Base-by-base conservation (phyloP, 2,888 invertebrate species). In the Nineta flava region DNA sequence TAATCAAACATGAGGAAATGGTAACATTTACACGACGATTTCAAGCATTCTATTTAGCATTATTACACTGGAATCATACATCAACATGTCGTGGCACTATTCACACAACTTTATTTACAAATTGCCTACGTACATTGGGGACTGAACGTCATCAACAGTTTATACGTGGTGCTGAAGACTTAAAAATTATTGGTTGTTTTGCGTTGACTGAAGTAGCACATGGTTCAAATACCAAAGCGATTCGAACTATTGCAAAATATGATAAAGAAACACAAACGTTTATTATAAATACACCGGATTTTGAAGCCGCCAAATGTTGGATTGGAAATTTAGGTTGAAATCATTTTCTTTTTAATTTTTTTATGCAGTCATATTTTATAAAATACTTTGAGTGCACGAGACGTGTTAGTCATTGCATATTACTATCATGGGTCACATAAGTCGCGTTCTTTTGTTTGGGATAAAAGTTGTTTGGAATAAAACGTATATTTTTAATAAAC, bases 161-260 rank as follows among this genome's bases (percentile, higher is more conserved):
- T 53, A 62, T 78, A 1, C 72, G 71, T 41, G 71, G 68, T 21
- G 55, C 63, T n/a, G 54, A 59, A 42, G 55, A 59, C 12, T 60
- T 59, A 43, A 60, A 61, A 53, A 72, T 78, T 50, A 59, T 73
- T 55, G 84, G 83, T 3, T 82, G 88, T 58, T 92, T 88, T 65
- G 87, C 87, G 1, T 64, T 94, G 44, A 94, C 94, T 0, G 94
- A 95, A 67, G 78, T 94, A 7, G 78, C 85, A 1, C 94, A 95
- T 63, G 94, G 94, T 1, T 88, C 88, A 21, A 94, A 94, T 64
- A 87, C 88, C 0, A 83, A 83, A 59, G 83, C 82, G 3, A 86
- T 94, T 83, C 74, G 83, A 57, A 92, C 92, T 0, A 82, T 79
- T 0, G 93, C 92, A 0, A 87, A 81, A 0, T 94, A 83, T 64